phyloP scores from a whole-genome alignment of 1,140 invertebrate genomes.

The Drosophila truncata region DNA sequence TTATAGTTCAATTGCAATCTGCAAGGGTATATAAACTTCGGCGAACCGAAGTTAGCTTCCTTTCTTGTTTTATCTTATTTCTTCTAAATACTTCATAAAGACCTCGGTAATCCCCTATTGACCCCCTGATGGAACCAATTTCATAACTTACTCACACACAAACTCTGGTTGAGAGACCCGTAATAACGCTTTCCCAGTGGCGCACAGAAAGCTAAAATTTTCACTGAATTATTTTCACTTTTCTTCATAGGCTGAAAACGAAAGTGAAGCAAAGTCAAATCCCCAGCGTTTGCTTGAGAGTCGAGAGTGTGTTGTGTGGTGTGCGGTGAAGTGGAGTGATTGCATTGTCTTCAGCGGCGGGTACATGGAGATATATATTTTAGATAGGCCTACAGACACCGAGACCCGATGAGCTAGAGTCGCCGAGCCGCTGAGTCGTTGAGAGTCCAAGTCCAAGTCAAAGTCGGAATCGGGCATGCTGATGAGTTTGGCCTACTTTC shows the following conservation, averaged over 20 bases:
- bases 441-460: conserved; percentile 28
- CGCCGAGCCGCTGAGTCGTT: background rate
- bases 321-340: conserved; percentile 24
- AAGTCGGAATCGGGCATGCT: conserved; percentile 60
- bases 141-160: conserved; percentile 31
- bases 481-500: conserved; percentile 82
- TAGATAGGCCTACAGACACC: conserved; percentile 55
- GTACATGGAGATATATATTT: conserved; percentile 32
- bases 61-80: too few relatives aligned
- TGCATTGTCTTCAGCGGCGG: conserved; percentile 33
- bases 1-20: too few relatives aligned
- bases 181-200: conserved; percentile 39
- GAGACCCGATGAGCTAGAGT: conserved; percentile 43
- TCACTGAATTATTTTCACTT: conserved; percentile 62
- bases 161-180: background rate
- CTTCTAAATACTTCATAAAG: background rate
- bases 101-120: too few relatives aligned
- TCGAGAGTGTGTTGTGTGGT: background rate
- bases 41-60: too few relatives aligned
- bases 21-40: too few relatives aligned
- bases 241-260: conserved; percentile 57
- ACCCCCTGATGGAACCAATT: conserved; percentile 11
- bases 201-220: conserved; percentile 39
- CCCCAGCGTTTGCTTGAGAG: conserved; percentile 16
- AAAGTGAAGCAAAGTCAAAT: conserved; percentile 61